phyloP scores from a whole-genome alignment of 2,113 vertebrate species.

The Blennius ocellaris region DNA sequence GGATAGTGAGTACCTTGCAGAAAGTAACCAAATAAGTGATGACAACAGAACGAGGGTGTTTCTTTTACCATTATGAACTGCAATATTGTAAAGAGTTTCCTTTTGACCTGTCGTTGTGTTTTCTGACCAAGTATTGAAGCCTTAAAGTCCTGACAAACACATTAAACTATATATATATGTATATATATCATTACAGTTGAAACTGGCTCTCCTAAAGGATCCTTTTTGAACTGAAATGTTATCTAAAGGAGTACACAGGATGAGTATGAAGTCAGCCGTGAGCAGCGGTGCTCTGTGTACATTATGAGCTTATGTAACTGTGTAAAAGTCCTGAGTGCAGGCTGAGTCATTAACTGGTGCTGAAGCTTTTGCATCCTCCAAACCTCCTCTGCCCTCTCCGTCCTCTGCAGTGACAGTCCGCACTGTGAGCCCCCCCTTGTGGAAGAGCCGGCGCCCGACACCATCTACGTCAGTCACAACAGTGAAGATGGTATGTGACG shows the following conservation, averaged over 20 bases:
- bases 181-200: too few species aligned
- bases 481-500: conserved; percentile 92
- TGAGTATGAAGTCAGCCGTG: neutral
- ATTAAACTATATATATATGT: too few species aligned
- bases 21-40: too few species aligned
- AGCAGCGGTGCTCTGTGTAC: neutral
- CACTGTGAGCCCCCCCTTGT: conserved; percentile 92
- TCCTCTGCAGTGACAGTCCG: conserved; percentile 89
- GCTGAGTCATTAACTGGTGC: conserved; percentile 24
- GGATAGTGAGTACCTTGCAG: too few species aligned
- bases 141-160: too few species aligned
- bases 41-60: too few species aligned
- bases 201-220: too few species aligned
- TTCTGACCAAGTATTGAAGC: too few species aligned
- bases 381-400: conserved; percentile 41
- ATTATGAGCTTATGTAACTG: neutral
- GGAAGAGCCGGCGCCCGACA: conserved; percentile 90
- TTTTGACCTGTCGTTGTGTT: too few species aligned
- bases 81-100: too few species aligned
- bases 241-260: neutral
- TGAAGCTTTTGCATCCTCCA: conserved; percentile 7
- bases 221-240: neutral
- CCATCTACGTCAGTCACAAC: conserved; percentile 86
- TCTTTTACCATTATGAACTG: too few species aligned
- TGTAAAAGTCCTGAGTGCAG: conserved; percentile 27